Evolutionary conservation across 2,113 vertebrate genomes (phyloP), one percentile per base, ranked within the genome.

Genomic region (Sinocyclocheilus grahami): DNA sequence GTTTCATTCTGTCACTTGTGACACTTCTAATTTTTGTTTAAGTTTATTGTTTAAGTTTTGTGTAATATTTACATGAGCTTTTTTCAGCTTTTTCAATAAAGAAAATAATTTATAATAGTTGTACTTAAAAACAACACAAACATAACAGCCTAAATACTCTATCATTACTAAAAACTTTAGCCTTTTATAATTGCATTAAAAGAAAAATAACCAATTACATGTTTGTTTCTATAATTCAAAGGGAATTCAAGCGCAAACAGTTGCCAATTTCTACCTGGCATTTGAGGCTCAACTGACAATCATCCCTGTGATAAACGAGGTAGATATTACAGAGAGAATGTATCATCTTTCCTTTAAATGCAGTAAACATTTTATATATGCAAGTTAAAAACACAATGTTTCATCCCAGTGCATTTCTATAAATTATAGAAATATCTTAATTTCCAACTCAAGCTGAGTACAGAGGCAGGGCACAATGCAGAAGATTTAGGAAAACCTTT

Each of bases 281-380:
- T 99, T 99, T 93, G 98, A 99, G 95, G 96, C 97, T 88, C 97
- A 98, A 75, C 95, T 99, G 39, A 90, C 95, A 20, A 93, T 99
- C 93, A 97, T 99, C 90, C 98, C 98, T 51, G 95, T 99, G 85
- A 96, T 99, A 93, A 99, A 99, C 91, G 99, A 99, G 97, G 98
- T 99, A 95, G 92, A 58, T 16, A 11, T 48, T 22, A 69, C 30
- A 37, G 67, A 37, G 13, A 16, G 7, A 74, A 6, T 74, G 2
- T 27, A 11, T 65, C 4, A 65, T 27, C 10, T 65, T 14, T 42
- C 20, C 10, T 42, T 42, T n/a, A 42, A 22, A 72, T 5, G 9
- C 69, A 37, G 16, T 20, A 3, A 20, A 37, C 3, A 9, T 71
- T 37, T 71, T 4, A 37, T 20, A 20, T 8, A 37, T 37, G 30